phyloP scores from a whole-genome alignment of 2,888 invertebrate species.

The Ferrisia virgata region DNA sequence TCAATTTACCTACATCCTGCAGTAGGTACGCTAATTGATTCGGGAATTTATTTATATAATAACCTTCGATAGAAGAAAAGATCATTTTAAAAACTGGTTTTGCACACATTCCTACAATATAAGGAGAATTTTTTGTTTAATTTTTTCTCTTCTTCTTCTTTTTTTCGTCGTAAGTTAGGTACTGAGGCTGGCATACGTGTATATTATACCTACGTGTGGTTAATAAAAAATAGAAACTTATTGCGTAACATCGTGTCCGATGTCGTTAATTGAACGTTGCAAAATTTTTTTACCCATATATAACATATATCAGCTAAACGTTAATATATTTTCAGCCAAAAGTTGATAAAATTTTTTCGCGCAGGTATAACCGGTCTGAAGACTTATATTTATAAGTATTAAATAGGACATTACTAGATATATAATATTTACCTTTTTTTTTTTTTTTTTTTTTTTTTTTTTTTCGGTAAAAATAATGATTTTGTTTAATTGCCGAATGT shows the following conservation, averaged over 20 bases:
- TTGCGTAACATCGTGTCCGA: neutral
- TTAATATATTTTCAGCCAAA: neutral
- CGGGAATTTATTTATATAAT: constrained; percentile 31
- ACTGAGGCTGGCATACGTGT: neutral
- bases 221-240: constrained; percentile 27
- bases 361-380: neutral
- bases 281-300: neutral
- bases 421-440: neutral
- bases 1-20: constrained; percentile 29
- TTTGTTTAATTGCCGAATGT: constrained; percentile 2
- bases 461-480: neutral
- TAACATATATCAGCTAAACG: no score
- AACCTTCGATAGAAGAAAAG: constrained; percentile 28
- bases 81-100: constrained; percentile 33
- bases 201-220: neutral
- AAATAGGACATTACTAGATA: neutral
- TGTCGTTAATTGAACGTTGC: constrained; percentile 17
- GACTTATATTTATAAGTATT: neutral
- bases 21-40: constrained; percentile 31
- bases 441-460: no score
- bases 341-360: constrained; percentile 1
- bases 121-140: constrained; percentile 13
- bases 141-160: neutral
- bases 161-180: neutral
- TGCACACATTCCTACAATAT: constrained; percentile 17